These are phyloP conservation scores for Pocillopora verrucosa DNA, from an alignment of 64 coral and sea anemone genomes.

Conservation along the genomic window DNA sequence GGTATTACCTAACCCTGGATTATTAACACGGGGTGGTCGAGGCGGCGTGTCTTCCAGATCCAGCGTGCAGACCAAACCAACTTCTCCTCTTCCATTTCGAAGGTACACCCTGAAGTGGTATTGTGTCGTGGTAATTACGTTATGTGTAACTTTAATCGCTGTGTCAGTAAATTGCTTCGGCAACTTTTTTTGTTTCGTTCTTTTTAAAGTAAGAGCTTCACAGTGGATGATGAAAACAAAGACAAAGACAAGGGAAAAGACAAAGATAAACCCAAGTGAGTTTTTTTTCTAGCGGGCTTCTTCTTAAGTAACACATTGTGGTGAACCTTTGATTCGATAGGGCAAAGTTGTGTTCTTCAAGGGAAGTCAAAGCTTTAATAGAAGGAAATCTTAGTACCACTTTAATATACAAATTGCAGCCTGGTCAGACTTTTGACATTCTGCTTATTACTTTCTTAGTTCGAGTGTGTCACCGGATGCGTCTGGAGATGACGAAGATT, in stretches of 20 bases:
- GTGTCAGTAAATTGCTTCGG: too few relatives aligned
- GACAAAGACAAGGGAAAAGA: background rate
- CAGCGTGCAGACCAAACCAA: slow-evolving; percentile 14
- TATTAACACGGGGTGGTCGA: slow-evolving; percentile 29
- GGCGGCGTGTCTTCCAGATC: background rate
- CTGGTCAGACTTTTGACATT: background rate
- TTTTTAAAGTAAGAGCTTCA: slow-evolving; percentile 27
- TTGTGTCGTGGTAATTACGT: too few relatives aligned
- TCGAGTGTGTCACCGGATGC: slow-evolving; percentile 46
- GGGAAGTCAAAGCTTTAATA: too few relatives aligned
- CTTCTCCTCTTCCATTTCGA: slow-evolving; percentile 59
- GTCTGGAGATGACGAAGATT: slow-evolving; percentile 62
- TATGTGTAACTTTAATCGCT: background rate
- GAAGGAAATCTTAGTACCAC: too few relatives aligned
- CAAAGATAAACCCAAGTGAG: slow-evolving; percentile 25
- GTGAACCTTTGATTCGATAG: too few relatives aligned
- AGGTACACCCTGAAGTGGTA: slow-evolving; percentile 14
- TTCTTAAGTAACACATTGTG: too few relatives aligned
- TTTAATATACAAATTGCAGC: too few relatives aligned
- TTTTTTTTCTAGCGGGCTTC: background rate
- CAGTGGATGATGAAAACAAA: slow-evolving; percentile 37
- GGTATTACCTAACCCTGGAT: slow-evolving; percentile 48
- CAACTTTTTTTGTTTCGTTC: background rate
- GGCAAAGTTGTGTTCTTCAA: too few relatives aligned
- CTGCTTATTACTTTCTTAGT: background rate